Conservation (phyloP, 2,888 invertebrate genomes). For the Empis livida region DNA sequence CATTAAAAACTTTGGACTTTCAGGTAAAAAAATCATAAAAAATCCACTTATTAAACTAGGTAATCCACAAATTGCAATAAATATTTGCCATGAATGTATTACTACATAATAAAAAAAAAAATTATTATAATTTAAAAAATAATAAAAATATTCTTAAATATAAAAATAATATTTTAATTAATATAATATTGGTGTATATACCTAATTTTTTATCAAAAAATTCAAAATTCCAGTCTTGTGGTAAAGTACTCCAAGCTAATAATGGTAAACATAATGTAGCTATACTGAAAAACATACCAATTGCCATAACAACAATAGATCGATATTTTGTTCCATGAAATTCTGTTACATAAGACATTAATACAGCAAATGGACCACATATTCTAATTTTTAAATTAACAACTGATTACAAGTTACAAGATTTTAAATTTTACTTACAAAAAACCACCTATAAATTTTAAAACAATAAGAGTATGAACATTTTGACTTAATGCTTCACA, state of each 20-base stretch:
- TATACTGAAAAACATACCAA: constrained; percentile 52
- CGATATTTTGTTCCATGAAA: constrained; percentile 54
- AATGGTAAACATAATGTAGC: constrained; percentile 51
- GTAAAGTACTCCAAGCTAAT: constrained; percentile 60
- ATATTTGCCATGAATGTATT: constrained; percentile 48
- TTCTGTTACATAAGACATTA: constrained; percentile 60
- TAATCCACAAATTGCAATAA: constrained; percentile 42
- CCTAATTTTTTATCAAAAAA: constrained; percentile 33
- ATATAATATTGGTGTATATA: constrained; percentile 19
- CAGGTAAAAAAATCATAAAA: constrained; percentile 43
- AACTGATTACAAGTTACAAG: no score
- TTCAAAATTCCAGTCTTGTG: constrained; percentile 41
- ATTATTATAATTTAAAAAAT: no score
- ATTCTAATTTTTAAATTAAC: constrained; percentile 31
- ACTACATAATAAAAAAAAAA: no score
- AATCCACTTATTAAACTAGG: constrained; percentile 55
- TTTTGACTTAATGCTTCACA: constrained; percentile 51
- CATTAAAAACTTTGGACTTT: constrained; percentile 32
- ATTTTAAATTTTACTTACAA: constrained; percentile 47
- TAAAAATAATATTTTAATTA: neutral
- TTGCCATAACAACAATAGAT: constrained; percentile 48
- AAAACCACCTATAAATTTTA: constrained; percentile 61
- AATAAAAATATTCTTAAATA: no score
- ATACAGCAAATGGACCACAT: constrained; percentile 60
- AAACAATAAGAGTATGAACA: constrained; percentile 50